Evolutionary conservation across 2,797 vertebrate genomes (phyloP).

Genomic region (Australoheros facetus): DNA sequence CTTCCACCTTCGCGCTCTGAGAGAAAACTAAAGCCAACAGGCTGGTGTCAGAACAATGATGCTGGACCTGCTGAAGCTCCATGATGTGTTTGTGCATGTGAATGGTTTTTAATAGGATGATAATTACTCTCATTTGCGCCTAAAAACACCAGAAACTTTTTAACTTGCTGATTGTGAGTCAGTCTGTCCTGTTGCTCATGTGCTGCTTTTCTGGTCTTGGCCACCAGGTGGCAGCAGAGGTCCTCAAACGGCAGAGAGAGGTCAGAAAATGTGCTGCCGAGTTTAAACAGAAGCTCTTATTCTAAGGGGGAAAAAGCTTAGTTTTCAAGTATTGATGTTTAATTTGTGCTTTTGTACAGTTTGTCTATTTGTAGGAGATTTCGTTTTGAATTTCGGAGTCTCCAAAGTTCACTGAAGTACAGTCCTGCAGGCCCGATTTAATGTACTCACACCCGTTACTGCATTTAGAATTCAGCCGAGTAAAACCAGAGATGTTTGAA

Average conservation of each 20-base stretch:
- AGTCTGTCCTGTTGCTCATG: not conserved
- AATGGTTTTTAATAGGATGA: not conserved
- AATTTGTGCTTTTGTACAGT: no score
- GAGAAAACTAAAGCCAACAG: not conserved
- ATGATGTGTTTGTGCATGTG: not conserved
- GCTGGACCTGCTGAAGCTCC: not conserved
- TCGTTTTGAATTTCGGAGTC: not conserved
- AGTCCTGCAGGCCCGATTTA: not conserved
- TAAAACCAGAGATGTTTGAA: not conserved
- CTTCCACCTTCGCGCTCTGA: no score
- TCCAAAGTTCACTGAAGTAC: not conserved
- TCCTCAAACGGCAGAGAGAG: not conserved
- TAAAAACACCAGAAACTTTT: no score
- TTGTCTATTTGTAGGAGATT: not conserved
- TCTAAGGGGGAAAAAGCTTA: rapidly evolving
- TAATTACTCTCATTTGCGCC: no score
- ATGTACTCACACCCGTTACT: not conserved
- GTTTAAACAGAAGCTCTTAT: not conserved
- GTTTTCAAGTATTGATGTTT: rapidly evolving
- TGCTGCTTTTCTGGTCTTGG: not conserved
- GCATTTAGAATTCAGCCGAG: not conserved
- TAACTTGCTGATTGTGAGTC: not conserved
- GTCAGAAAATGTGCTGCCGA: no score
- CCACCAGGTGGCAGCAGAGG: slow-evolving; percentile 28
- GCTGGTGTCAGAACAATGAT: no score